Base-by-base conservation (phyloP, 2,797 vertebrate species). In the Mus spretus region DNA sequence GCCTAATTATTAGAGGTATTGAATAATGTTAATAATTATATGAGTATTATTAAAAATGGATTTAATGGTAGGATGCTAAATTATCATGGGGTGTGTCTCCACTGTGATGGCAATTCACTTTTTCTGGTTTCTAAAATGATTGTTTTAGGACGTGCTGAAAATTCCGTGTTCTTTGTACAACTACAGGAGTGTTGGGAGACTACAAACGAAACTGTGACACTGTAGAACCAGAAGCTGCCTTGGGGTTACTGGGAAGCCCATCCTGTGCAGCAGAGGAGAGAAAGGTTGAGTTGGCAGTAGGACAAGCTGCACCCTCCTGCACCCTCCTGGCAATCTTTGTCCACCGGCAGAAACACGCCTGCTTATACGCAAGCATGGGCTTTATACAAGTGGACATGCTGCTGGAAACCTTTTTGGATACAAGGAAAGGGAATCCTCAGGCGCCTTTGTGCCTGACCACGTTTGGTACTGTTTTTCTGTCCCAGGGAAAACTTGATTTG, bases 41-140 rank as follows among this genome's bases (percentile, higher is more conserved):
- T 93, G 81, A 37, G 34, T 61, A 24, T 94, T 86, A 93, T 40
- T 61, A 85, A 83, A 44, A 14, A 63, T 82, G 84, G 87, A 89
- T 70, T 93, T 77, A 88, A 63, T 65, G 78, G 44, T 84, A 92
- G 75, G 17, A 79, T 88, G 53, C n/a, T 93, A 92, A 96, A 85
- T 90, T 90, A 78, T 59, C 91, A 84, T n/a, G 14, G 11, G 81
- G 15, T 65, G 26, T 91, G 1, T 87, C 83, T 88, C 47, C n/a
- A 72, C 63, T 50, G 14, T 65, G 44, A 95, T 20, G 53, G 40
- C 47, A 65, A 85, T 84, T 90, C 47, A 34, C 75, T 77, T 93
- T 84, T 94, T 53, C 53, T 74, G 67, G 44, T 94, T 94, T 94
- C 72, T 93, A 84, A 90, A 94, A 78, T 47, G 24, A 40, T 72